Evolutionary conservation across 1,140 invertebrate genomes (phyloP), one percentile per base, ranked within the genome.

Genomic region (Meloidogyne hapla): DNA sequence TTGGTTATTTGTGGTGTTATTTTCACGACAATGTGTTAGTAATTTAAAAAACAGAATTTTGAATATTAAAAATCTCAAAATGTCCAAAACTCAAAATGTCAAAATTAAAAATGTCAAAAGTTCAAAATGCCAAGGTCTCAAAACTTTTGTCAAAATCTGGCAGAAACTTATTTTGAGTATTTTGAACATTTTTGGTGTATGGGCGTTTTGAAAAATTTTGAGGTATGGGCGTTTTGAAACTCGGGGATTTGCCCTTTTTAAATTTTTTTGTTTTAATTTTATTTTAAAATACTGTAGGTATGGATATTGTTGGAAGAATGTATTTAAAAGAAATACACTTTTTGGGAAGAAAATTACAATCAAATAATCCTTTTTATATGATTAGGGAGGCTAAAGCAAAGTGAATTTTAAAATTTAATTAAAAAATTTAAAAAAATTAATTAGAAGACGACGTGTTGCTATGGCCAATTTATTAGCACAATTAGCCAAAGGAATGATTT

Each of bases 311-410:
- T 2, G 85, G 85, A 6, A 62, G 85, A 72, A 86, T 86, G 85
- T 86, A 86, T 73, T 70, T 86, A 66, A 86, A 86, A 69, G 85
- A 86, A 68, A 86, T 86, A 67, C 85, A 86, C 67, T 86, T 86
- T 72, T 76, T 87, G 67, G 85, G 85, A 26, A 56, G 85, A 25
- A 86, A 86, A 69, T 69, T 86, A 1, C 83, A 81, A 66, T 84
- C 84, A 15, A 86, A 84, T 69, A 86, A 86, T 73, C 85, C 85
- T 21, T 86, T 86, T 70, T 86, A 86, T 69, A 73, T 86, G 56
- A 69, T 86, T 13, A 56, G 86, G 12, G 85, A 86, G 68, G 85
- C 85, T 9, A 86, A 86, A 79, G 85, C 85, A 33, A 84, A 82
- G 83, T 83, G 2, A n/a, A 78, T 33, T 67, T 13, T 56, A 75